Percentiles rank a stretch among this genome's conserved stretches.
phyloP scores from a whole-genome alignment of 1,140 invertebrate genomes.

The Drosophila gunungcola region DNA sequence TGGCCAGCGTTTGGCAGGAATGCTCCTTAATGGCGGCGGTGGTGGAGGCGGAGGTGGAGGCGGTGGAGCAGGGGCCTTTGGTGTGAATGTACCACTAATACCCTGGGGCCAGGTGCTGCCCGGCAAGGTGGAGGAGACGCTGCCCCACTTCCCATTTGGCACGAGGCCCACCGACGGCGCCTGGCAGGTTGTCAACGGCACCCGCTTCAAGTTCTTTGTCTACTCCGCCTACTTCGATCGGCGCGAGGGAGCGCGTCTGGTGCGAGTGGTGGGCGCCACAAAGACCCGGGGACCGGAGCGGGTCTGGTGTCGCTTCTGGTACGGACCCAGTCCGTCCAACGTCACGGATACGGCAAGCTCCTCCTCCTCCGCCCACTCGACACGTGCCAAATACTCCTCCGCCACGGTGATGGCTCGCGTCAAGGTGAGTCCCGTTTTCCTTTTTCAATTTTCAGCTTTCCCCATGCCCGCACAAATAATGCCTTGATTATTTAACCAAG shows the following conservation, averaged over 20 bases:
- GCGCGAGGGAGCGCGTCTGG: conserved; percentile 88
- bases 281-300: conserved; percentile 92
- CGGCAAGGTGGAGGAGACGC: conserved; percentile 84
- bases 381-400: conserved; percentile 85
- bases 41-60: conserved; percentile 47
- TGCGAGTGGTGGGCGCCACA: conserved; percentile 94
- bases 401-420: conserved; percentile 90
- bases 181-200: conserved; percentile 87
- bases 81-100: conserved; percentile 73
- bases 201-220: conserved; percentile 94
- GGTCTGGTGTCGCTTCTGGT: conserved; percentile 95
- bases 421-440: conserved; percentile 86
- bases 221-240: conserved; percentile 95
- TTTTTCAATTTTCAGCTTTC: not conserved
- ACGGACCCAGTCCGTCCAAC: conserved; percentile 84
- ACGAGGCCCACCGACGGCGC: conserved; percentile 85
- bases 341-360: conserved; percentile 41
- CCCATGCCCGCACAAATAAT: not conserved
- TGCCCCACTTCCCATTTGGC: conserved; percentile 85
- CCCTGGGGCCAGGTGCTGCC: conserved; percentile 82
- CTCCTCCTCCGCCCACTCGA: not conserved
- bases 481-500: not conserved
- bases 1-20: conserved; percentile 75
- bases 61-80: conserved; percentile 44
- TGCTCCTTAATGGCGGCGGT: conserved; percentile 65